Evolutionary conservation across 2,888 invertebrate genomes (phyloP).

Genomic region (Leptinotarsa tumamoca): DNA sequence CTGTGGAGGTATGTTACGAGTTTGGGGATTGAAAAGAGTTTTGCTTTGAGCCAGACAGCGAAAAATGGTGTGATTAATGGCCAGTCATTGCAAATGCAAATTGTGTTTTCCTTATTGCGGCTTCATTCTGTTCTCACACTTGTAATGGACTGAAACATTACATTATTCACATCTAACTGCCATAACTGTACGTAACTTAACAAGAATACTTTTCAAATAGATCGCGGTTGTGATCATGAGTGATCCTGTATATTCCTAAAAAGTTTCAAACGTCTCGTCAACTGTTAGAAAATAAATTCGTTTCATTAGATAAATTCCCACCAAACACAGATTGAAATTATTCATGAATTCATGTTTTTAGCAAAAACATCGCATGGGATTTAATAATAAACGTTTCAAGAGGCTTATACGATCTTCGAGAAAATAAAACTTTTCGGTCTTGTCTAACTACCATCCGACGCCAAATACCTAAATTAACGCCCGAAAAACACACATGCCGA

Average conservation of each 20-base stretch:
- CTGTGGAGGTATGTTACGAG: background rate
- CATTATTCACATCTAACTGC: too few relatives aligned
- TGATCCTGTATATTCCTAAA: too few relatives aligned
- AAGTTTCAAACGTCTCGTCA: too few relatives aligned
- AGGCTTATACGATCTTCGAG: too few relatives aligned
- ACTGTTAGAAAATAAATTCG: too few relatives aligned
- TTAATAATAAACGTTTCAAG: background rate
- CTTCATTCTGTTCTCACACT: too few relatives aligned
- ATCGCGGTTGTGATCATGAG: too few relatives aligned
- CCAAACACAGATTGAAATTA: background rate
- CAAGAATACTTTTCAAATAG: too few relatives aligned
- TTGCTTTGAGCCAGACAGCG: background rate
- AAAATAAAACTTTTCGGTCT: background rate
- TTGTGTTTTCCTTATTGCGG: too few relatives aligned
- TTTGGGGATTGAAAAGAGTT: background rate
- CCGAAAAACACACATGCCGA: constrained; percentile 21
- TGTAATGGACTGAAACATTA: too few relatives aligned
- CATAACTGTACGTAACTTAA: too few relatives aligned
- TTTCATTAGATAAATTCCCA: too few relatives aligned
- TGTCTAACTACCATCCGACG: background rate
- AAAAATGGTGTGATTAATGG: background rate
- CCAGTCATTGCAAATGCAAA: background rate
- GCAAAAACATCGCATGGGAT: background rate
- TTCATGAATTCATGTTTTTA: background rate
- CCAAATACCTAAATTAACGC: constrained; percentile 10